Evolutionary conservation across 2,113 vertebrate genomes (phyloP), one percentile per base, ranked within the genome.

Genomic region (Neopipo cinnamomea): DNA sequence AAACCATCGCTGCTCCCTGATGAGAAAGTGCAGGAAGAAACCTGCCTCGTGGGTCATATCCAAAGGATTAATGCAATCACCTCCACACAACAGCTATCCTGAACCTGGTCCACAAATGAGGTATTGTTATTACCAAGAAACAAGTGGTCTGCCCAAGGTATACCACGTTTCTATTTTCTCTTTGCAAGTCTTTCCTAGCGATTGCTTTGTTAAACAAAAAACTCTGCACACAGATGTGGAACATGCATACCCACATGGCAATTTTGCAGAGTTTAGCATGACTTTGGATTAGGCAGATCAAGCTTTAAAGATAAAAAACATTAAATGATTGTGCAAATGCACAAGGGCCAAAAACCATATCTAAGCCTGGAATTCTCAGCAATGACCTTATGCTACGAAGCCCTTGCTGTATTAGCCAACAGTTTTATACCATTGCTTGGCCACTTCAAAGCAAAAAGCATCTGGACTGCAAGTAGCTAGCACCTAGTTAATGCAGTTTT

Each of bases 91-190:
- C 9, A 52, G 21, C 67, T 31, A 17, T 17, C 21, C 58, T 44
- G 33, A 89, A 61, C 52, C 33, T 42, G 33, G 42, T 20, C n/a
- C 31, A 31, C 55, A 58, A 52, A 70, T 4, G 3, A 71, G 31
- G 46, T 25, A 18, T 8, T 61, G 14, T 14, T 76, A 70, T 33
- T 49, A 55, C 0, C 2, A 11, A 73, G 53, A 71, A 79, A 39
- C 9, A 8, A 5, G 5, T 1, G 7, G 7, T 56, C 84, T 77
- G 49, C 37, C 5, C 0, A 0, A 93, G 22, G 27, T 55, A 5
- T 11, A 77, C 73, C 18, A n/a, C 14, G 7, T 39, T n/a, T n/a
- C 8, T 65, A 4, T 28, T 46, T 75, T 49, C 49, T 20, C 53
- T 65, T 37, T 66, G 21, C 37, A 67, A 74, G 61, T 41, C 47